Conservation (phyloP, 2,797 vertebrate genomes). For the Pteronotus mesoamericanus region DNA sequence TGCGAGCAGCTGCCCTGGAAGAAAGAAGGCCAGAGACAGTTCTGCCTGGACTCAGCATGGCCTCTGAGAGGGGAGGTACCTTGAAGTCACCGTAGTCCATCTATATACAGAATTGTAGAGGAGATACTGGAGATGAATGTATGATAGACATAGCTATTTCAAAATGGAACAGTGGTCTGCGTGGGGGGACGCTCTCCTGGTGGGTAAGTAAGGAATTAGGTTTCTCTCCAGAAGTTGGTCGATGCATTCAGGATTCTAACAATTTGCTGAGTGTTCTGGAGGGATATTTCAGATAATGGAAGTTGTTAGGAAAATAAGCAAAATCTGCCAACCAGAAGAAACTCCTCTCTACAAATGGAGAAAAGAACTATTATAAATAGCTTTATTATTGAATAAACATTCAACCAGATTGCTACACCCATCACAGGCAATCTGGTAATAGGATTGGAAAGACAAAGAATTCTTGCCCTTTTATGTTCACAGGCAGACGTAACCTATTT, state of each 20-base stretch:
- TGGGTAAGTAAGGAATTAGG: not conserved
- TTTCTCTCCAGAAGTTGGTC: not conserved
- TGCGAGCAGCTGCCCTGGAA: not conserved
- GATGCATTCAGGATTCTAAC: not conserved
- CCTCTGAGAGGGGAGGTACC: not conserved
- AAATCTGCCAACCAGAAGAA: constrained; percentile 7
- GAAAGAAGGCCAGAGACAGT: not conserved
- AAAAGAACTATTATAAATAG: not conserved
- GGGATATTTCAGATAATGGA: not conserved
- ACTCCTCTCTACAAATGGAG: not conserved
- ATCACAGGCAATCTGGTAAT: not conserved
- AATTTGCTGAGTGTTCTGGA: not conserved
- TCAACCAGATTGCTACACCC: not conserved
- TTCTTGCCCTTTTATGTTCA: not conserved
- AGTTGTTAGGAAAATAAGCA: not conserved
- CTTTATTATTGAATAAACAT: not conserved
- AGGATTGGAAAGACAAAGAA: not conserved
- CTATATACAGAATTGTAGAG: not conserved
- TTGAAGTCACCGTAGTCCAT: not conserved
- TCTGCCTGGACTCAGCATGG: accelerated
- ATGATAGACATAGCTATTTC: not conserved
- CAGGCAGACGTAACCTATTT: not conserved
- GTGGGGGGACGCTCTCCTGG: not conserved
- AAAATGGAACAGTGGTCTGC: not conserved
- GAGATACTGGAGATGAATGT: not conserved